Conservation (phyloP, 2,113 vertebrate species). For the Thamnaconus septentrionalis region DNA sequence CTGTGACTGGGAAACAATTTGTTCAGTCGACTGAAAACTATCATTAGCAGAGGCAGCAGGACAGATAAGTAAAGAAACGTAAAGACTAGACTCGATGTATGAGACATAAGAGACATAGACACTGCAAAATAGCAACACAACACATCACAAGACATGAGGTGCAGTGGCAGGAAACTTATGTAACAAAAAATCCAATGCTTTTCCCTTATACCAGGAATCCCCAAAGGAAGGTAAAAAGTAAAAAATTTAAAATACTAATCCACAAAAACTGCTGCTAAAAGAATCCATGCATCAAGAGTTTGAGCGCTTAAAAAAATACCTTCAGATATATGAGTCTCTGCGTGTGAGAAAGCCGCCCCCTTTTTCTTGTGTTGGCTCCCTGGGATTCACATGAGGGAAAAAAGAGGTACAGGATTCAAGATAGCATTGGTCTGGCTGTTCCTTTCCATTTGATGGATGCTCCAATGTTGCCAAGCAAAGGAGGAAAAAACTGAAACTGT, state of each 20-base stretch:
- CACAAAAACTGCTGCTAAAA: slow-evolving; percentile 37
- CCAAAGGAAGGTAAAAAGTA: slow-evolving; percentile 15
- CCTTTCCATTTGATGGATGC: slow-evolving; percentile 7
- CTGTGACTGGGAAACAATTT: slow-evolving; percentile 30
- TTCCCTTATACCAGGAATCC: background rate
- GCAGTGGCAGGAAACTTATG: slow-evolving; percentile 29
- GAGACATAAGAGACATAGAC: slow-evolving; percentile 30
- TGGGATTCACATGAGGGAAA: slow-evolving; percentile 57
- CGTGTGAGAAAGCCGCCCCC: slow-evolving; percentile 70
- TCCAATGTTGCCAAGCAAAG: slow-evolving; percentile 29
- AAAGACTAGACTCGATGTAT: slow-evolving; percentile 37
- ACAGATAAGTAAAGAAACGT: slow-evolving; percentile 36
- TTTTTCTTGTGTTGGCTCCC: slow-evolving; percentile 73
- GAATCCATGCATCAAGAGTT: slow-evolving; percentile 63
- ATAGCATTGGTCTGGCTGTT: slow-evolving; percentile 39
- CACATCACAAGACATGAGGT: slow-evolving; percentile 19
- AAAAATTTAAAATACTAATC: slow-evolving; percentile 23
- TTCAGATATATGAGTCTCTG: slow-evolving; percentile 75
- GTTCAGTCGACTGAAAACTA: slow-evolving; percentile 12
- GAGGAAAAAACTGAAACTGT: slow-evolving; percentile 1
- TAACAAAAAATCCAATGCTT: background rate
- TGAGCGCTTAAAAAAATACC: slow-evolving; percentile 65
- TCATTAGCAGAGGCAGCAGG: slow-evolving; percentile 22
- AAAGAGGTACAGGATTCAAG: slow-evolving; percentile 58
- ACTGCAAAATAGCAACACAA: slow-evolving; percentile 14